These are phyloP conservation scores for Cercopithecus mona DNA, from an alignment of 2,113 vertebrate genomes.

Conservation along the genomic window DNA sequence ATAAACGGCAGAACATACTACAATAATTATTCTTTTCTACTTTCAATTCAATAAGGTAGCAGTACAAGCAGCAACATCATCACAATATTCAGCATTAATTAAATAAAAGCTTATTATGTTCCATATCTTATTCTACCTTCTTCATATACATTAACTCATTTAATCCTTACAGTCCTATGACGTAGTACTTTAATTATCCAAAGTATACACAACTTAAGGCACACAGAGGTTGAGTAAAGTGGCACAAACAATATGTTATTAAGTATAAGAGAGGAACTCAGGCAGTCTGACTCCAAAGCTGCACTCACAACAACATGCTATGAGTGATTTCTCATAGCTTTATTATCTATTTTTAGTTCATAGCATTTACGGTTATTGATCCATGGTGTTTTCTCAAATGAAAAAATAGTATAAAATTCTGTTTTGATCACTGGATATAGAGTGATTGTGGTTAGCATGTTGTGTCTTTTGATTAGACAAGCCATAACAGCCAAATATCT, in stretches of 20 bases:
- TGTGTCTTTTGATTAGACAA: background rate
- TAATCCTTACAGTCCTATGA: background rate
- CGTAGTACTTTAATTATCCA: background rate
- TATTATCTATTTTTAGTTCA: background rate
- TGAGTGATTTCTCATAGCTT: background rate
- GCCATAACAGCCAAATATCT: background rate
- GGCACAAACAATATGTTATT: background rate
- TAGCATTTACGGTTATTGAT: background rate
- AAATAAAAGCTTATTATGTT: background rate
- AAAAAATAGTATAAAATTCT: background rate
- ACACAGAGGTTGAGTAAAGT: background rate
- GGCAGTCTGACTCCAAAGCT: background rate
- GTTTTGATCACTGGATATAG: background rate
- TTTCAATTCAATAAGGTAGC: background rate
- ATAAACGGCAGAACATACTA: background rate
- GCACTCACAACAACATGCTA: background rate
- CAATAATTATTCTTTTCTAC: background rate
- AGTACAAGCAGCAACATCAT: background rate
- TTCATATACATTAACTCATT: background rate
- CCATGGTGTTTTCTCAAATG: background rate
- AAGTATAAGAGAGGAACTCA: background rate
- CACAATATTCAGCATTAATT: background rate
- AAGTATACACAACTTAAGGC: background rate
- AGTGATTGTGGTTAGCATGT: background rate
- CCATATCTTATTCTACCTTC: background rate